Evolutionary conservation across 2,797 vertebrate genomes (phyloP).

Genomic region (Malacoraja senta): DNA sequence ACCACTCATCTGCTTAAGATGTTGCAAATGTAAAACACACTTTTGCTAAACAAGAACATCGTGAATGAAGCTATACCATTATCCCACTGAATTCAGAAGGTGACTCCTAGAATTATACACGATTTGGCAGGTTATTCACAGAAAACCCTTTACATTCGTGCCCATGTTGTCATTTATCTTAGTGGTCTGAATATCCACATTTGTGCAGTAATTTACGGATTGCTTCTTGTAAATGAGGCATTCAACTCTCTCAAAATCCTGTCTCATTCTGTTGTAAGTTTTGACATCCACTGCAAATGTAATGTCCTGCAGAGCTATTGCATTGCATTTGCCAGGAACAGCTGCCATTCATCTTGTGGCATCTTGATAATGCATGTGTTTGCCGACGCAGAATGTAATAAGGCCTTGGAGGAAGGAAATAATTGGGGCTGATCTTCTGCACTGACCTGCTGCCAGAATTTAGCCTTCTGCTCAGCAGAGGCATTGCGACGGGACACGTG

Average conservation of each 20-base stretch:
- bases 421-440: neutral
- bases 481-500: no score
- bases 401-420: neutral
- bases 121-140: neutral
- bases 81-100: neutral
- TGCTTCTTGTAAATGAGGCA: constrained; percentile 4
- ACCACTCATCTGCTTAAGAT: neutral
- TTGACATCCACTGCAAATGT: neutral
- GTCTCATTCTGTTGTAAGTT: neutral
- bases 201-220: constrained; percentile 30
- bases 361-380: constrained; percentile 1
- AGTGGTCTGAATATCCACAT: neutral
- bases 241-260: neutral
- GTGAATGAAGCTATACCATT: neutral
- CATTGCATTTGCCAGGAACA: neutral
- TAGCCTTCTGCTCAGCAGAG: no score
- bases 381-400: neutral
- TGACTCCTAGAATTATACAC: neutral
- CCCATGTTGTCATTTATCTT: neutral
- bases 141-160: neutral
- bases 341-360: neutral
- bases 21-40: neutral
- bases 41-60: neutral
- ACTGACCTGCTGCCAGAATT: no score
- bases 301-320: neutral